Evolutionary conservation across 2,113 vertebrate genomes (phyloP).

Genomic region (Proteles cristata): DNA sequence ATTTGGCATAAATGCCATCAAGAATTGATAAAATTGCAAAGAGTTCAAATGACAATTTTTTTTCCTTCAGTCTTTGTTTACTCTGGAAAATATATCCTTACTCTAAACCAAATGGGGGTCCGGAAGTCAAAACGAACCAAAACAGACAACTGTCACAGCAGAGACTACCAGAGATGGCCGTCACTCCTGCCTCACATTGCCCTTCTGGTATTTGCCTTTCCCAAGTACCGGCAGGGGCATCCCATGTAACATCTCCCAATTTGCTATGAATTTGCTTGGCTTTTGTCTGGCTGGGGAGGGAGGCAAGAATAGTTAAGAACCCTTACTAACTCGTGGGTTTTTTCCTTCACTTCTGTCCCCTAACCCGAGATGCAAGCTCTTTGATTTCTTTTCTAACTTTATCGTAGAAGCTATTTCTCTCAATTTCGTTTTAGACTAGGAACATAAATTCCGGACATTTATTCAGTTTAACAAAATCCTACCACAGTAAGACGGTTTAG

Average conservation of each 20-base stretch:
- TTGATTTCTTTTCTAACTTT: constrained; percentile 50
- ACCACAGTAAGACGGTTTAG: constrained; percentile 71
- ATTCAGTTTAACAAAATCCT: constrained; percentile 73
- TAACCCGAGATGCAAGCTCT: not conserved
- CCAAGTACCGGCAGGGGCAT: not conserved
- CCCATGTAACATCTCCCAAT: not conserved
- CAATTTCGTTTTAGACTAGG: constrained; percentile 46
- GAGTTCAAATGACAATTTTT: not conserved
- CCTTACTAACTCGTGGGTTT: not conserved
- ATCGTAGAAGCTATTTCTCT: constrained; percentile 55
- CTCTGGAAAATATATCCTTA: constrained; percentile 17
- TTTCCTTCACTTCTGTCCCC: not conserved
- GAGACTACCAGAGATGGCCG: not conserved
- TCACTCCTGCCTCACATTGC: not conserved
- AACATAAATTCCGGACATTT: constrained; percentile 68
- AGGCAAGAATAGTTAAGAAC: not conserved
- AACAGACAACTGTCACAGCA: not conserved
- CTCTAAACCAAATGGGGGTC: not conserved
- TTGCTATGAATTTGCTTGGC: not conserved
- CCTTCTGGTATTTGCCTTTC: not conserved
- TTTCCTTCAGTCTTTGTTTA: not conserved
- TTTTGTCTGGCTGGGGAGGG: not conserved
- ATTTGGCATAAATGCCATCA: not conserved
- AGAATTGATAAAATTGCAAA: not conserved
- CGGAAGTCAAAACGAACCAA: not conserved